Evolutionary conservation across 1,140 invertebrate genomes (phyloP).

Genomic region (Drosophila pectinifera): DNA sequence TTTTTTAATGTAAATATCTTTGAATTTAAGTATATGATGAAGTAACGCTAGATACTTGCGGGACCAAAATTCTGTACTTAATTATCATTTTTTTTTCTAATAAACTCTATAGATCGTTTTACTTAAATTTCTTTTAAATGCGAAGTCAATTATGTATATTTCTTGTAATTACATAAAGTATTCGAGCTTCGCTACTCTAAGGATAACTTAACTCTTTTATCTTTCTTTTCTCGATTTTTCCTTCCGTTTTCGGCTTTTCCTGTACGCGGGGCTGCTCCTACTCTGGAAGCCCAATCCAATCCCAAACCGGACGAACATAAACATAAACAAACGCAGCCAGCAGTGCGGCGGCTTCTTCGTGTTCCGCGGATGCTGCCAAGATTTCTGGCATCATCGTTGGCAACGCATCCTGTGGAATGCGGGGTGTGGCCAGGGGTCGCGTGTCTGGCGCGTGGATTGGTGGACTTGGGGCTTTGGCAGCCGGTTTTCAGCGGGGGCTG

Average conservation of each 20-base stretch:
- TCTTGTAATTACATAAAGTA: no score
- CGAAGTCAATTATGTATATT: no score
- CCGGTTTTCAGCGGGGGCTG: constrained; percentile 23
- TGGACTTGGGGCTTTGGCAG: constrained; percentile 31
- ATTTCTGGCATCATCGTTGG: constrained; percentile 71
- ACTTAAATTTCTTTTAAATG: no score
- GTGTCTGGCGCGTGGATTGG: constrained; percentile 59
- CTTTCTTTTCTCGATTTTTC: background rate
- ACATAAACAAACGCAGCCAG: constrained; percentile 66
- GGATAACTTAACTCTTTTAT: background rate
- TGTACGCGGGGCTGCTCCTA: constrained; percentile 1
- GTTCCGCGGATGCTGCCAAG: constrained; percentile 56
- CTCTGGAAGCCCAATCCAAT: constrained; percentile 25
- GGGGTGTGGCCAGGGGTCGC: constrained; percentile 54
- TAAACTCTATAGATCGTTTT: no score
- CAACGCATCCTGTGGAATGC: constrained; percentile 76
- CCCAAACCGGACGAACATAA: constrained; percentile 55
- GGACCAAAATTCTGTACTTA: no score
- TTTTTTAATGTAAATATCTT: no score
- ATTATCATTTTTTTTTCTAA: no score
- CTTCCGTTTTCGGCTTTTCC: background rate
- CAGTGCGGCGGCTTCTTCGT: constrained; percentile 35
- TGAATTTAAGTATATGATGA: no score
- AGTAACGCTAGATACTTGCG: no score
- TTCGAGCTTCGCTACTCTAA: background rate